Conservation (phyloP, 2,888 invertebrate species). For the Ormyrus rosae region DNA sequence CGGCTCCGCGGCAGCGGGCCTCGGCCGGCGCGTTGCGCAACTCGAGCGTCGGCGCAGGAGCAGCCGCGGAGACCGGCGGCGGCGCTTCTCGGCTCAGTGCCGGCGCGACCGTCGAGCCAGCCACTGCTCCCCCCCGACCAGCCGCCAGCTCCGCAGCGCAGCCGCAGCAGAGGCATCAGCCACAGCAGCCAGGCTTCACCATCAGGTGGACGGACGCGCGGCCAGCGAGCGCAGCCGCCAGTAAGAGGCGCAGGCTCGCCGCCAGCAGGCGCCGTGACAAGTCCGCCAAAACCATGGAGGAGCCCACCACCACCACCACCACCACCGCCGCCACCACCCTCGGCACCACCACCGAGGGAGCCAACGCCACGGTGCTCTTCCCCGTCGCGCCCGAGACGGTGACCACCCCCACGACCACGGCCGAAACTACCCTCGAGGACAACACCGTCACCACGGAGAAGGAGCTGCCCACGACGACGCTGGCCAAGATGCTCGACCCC, state of each 20-base stretch:
- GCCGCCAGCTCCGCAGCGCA: constrained; percentile 18
- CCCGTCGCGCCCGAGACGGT: constrained; percentile 8
- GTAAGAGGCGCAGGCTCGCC: constrained; percentile 56
- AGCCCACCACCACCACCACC: constrained; percentile 27
- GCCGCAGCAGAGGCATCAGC: constrained; percentile 54
- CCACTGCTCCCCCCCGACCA: constrained; percentile 60
- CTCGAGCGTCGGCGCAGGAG: constrained; percentile 41
- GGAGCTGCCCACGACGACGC: constrained; percentile 21
- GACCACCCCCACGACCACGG: neutral
- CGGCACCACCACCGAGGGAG: neutral
- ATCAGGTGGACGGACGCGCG: constrained; percentile 64
- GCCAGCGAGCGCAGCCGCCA: constrained; percentile 52
- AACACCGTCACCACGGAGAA: neutral
- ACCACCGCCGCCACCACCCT: constrained; percentile 39
- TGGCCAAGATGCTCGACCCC: constrained; percentile 63
- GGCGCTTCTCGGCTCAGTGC: constrained; percentile 70
- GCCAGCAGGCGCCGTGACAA: constrained; percentile 47
- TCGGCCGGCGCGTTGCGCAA: constrained; percentile 48
- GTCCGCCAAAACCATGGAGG: constrained; percentile 47
- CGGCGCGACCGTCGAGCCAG: constrained; percentile 72
- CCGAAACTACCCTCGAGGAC: neutral
- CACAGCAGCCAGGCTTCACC: constrained; percentile 56
- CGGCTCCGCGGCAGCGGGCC: constrained; percentile 34
- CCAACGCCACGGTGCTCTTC: neutral
- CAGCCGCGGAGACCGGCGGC: constrained; percentile 62